Percentiles rank a stretch among this genome's conserved stretches.
Conservation (phyloP, 2,888 invertebrate species). For the Synanthedon myopaeformis region DNA sequence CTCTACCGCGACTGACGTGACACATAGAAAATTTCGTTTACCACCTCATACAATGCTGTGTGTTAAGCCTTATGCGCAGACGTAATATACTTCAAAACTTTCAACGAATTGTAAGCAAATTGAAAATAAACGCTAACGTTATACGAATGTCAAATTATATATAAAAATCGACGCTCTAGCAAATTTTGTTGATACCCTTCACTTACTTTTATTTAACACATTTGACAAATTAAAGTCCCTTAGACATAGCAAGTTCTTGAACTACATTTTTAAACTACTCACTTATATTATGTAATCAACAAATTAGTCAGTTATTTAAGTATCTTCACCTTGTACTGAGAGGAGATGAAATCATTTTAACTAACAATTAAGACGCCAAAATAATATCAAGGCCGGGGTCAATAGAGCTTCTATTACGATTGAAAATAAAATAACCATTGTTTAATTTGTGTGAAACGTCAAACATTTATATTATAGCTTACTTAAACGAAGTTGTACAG, state of each 20-base stretch:
- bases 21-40: constrained; percentile 12
- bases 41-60: constrained; percentile 23
- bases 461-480: no score
- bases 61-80: constrained; percentile 8
- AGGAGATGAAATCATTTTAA: background rate
- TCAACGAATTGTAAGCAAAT: constrained; percentile 5
- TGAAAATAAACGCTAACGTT: constrained; percentile 2
- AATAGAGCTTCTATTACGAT: background rate
- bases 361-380: background rate
- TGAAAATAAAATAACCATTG: no score
- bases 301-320: background rate
- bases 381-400: background rate
- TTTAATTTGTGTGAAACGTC: no score
- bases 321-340: background rate
- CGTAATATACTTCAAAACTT: constrained; percentile 1
- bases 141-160: background rate
- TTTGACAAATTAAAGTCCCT: no score
- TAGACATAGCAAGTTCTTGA: no score
- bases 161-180: background rate
- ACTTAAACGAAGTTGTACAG: no score
- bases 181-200: constrained; percentile 34
- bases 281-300: no score
- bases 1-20: constrained; percentile 29
- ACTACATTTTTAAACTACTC: no score
- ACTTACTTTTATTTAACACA: constrained; percentile 19